Conservation (phyloP, 2,113 vertebrate genomes). For the Myiagra hebetior region DNA sequence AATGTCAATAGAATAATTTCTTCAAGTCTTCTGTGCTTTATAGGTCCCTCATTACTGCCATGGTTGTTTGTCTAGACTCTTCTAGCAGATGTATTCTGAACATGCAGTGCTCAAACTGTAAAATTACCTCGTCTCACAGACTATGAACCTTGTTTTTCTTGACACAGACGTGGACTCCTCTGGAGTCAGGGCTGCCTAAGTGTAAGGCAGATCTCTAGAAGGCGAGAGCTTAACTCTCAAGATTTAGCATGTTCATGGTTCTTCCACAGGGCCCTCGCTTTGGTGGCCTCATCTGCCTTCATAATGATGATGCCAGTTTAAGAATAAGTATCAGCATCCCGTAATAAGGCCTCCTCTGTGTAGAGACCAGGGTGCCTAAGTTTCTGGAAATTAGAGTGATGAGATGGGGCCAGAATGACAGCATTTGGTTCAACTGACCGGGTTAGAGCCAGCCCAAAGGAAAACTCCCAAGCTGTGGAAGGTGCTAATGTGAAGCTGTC, state of each 20-base stretch:
- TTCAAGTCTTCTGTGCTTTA: background rate
- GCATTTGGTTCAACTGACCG: accelerated
- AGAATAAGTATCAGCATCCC: background rate
- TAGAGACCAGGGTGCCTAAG: background rate
- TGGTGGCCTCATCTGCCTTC: background rate
- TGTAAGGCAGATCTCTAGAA: background rate
- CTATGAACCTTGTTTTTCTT: background rate
- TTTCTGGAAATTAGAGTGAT: background rate
- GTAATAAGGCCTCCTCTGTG: background rate
- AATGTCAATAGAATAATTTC: background rate
- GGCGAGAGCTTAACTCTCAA: background rate
- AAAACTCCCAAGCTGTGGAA: background rate
- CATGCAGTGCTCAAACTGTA: background rate
- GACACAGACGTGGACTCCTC: background rate
- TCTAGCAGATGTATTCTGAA: background rate
- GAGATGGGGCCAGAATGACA: accelerated
- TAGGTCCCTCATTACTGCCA: background rate
- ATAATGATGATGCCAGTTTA: background rate
- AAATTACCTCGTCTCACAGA: background rate
- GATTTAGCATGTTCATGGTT: background rate
- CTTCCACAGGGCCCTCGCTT: background rate
- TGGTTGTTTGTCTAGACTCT: background rate
- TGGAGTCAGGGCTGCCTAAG: background rate
- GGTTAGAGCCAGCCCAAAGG: background rate
- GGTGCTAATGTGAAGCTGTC: background rate